These are phyloP conservation scores for Entomobrya proxima DNA, from an alignment of 2,888 invertebrate species.

Conservation along the genomic window DNA sequence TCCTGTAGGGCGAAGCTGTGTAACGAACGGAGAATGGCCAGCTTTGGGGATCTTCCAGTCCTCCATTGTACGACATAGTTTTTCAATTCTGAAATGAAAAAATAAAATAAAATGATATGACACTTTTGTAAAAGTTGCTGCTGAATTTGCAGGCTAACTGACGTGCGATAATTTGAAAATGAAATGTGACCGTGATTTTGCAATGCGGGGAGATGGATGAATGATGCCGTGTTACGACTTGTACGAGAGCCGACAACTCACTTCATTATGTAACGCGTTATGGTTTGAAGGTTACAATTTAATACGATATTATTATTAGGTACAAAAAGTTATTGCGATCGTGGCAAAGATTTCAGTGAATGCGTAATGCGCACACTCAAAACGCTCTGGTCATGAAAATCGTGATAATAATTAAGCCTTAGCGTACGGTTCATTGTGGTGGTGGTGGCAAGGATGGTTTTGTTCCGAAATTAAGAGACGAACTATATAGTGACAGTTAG, in stretches of 20 bases:
- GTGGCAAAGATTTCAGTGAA: not conserved
- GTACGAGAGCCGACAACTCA: too few relatives aligned
- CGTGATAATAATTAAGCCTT: conserved; percentile 55
- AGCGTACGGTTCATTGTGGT: not conserved
- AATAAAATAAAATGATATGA: not conserved
- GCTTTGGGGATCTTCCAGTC: conserved; percentile 72
- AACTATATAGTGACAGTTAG: too few relatives aligned
- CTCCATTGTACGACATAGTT: conserved; percentile 69
- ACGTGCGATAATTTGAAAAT: too few relatives aligned
- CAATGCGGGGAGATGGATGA: not conserved
- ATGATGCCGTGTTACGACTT: too few relatives aligned
- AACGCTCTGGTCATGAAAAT: conserved; percentile 60
- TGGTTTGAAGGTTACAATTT: not conserved
- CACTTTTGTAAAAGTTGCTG: not conserved
- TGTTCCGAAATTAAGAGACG: too few relatives aligned
- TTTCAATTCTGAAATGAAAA: conserved; percentile 10
- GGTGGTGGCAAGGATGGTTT: too few relatives aligned
- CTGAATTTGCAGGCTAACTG: too few relatives aligned
- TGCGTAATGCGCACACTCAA: not conserved
- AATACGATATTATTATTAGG: not conserved
- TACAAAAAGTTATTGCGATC: not conserved
- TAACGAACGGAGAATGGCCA: conserved; percentile 75
- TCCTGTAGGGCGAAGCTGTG: conserved; percentile 75
- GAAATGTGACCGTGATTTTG: not conserved
- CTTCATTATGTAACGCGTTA: conserved; percentile 5